These are phyloP conservation scores for cattle (Bos taurus) DNA, from an alignment of 2,113 vertebrate species.

Conservation along the genomic window ARS-UCD2.0 NC_037350.1:44786501-44787000, in stretches of 20 bases:
- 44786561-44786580: accelerated
- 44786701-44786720: background rate
- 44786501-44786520: too few species aligned
- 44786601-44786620: accelerated
- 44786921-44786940: too few species aligned
- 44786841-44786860: background rate
- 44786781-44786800: background rate
- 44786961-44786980: too few species aligned
- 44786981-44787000: too few species aligned
- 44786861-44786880: too few species aligned
- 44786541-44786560: background rate
- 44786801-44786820: background rate
- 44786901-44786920: too few species aligned
- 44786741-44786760: background rate
- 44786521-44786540: background rate
- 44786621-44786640: background rate
- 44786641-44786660: background rate
- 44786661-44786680: background rate
- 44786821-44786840: background rate
- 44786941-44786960: too few species aligned
- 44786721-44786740: background rate
- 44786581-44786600: background rate
- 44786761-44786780: background rate
- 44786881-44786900: too few species aligned
- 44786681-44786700: background rate